Conservation (phyloP, 1,140 invertebrate genomes). For the Bombus superbus region DNA sequence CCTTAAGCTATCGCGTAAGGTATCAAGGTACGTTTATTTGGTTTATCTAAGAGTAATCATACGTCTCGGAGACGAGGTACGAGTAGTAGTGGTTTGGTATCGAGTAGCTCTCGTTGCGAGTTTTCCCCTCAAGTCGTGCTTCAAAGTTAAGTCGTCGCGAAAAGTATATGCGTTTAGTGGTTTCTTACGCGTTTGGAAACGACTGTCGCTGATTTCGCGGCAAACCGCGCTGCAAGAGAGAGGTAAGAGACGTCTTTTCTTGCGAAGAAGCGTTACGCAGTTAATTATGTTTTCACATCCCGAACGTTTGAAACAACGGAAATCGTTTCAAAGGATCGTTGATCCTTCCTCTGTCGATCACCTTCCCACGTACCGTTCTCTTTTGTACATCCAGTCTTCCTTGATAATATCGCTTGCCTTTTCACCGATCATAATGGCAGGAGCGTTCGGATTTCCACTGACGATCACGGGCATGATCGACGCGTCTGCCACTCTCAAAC, state of each 20-base stretch:
- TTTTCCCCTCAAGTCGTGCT: background rate
- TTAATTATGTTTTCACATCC: too few relatives aligned
- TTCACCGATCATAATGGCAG: slow-evolving; percentile 91
- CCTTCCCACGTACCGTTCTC: slow-evolving; percentile 63
- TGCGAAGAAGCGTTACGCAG: too few relatives aligned
- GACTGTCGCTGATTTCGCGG: too few relatives aligned
- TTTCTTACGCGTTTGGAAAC: too few relatives aligned
- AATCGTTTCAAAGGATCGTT: too few relatives aligned
- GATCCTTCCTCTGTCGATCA: background rate
- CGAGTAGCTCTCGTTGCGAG: background rate
- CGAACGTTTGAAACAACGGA: too few relatives aligned
- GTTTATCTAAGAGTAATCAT: background rate
- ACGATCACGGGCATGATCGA: slow-evolving; percentile 92
- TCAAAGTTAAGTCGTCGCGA: background rate
- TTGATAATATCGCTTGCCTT: slow-evolving; percentile 92
- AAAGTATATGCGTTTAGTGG: too few relatives aligned
- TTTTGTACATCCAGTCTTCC: slow-evolving; percentile 85
- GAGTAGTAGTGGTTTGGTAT: background rate
- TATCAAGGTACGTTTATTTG: background rate
- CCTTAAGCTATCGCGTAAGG: too few relatives aligned
- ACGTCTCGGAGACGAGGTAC: background rate
- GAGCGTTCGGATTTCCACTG: slow-evolving; percentile 92
- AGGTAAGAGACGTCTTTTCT: too few relatives aligned
- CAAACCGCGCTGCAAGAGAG: too few relatives aligned
- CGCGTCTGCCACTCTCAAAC: slow-evolving; percentile 89